A percentile compares a stretch with the other conserved stretches of the same genome.
phyloP scores from a whole-genome alignment of 2,888 invertebrate genomes.

The Coelogynopora nodosa region DNA sequence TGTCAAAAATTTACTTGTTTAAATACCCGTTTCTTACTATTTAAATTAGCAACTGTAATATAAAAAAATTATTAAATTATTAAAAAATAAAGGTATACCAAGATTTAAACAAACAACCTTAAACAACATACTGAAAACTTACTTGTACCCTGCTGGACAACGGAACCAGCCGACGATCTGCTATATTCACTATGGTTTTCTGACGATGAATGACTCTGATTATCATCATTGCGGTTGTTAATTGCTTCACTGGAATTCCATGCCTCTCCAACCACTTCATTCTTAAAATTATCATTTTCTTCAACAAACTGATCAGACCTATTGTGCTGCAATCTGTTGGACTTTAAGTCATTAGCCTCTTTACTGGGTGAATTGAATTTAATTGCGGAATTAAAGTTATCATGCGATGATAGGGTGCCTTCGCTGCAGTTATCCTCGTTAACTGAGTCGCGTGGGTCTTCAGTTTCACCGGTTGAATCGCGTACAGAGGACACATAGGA shows the following conservation, averaged over 20 bases:
- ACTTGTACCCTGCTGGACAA: conserved; percentile 4
- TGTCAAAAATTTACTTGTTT: too few species aligned
- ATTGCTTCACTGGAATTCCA: background rate
- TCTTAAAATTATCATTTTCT: background rate
- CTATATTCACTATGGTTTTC: conserved; percentile 10
- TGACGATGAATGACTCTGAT: background rate
- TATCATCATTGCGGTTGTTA: background rate
- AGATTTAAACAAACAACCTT: background rate
- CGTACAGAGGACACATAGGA: conserved; percentile 10
- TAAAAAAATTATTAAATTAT: too few species aligned
- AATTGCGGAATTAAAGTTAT: background rate
- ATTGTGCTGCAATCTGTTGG: background rate
- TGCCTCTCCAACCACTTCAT: background rate
- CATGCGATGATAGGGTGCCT: background rate
- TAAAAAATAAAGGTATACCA: too few species aligned
- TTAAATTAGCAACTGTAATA: too few species aligned
- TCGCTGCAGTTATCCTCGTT: conserved; percentile 7
- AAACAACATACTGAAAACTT: background rate
- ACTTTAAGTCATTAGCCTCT: background rate
- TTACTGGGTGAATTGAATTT: background rate
- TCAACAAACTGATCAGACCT: background rate
- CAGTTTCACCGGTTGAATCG: conserved; percentile 2
- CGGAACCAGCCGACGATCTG: background rate
- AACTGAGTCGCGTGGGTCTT: background rate
- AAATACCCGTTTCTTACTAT: too few species aligned